Base-by-base conservation (phyloP, 2,888 invertebrate species). In the Luperina testacea region DNA sequence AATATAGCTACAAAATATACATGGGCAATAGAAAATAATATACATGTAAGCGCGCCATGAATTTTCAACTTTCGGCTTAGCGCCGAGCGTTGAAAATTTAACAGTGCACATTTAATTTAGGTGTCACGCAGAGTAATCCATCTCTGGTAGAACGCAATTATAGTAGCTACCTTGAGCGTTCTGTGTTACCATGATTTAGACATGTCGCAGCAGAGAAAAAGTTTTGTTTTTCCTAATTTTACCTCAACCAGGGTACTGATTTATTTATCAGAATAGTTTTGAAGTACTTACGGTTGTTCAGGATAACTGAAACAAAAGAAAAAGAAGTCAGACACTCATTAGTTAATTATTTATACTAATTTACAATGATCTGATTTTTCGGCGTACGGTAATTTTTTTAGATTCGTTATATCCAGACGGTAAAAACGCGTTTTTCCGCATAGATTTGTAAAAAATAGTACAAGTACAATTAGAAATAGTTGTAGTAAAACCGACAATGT, bases 271-370 rank as follows among this genome's bases (percentile, higher is more conserved):
- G 15, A 48, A 48, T 15, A 48, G 48, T 38, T n/a, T 57, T 38
- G 57, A 3, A 24, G n/a, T 75, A 88, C 88, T 89, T 80, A 89
- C 89, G 87, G 77, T 83, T 83, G 17, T 15, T 0, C 53, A 86
- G 7, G 38, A 27, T 53, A 78, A 61, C 87, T 87, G 87, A 73
- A 87, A 88, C 76, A 79, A 88, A 85, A 77, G 76, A 75, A 75
- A 77, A 64, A 24, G 0, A 51, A 69, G 5, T 83, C 1, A 82
- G n/a, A 42, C 11, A 48, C 24, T 53, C 57, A n/a, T 48, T 0
- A 24, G 1, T 11, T 64, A 38, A 64, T 20, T 9, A 64, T 32
- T 38, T 38, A 6, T 38, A 38, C 6, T 38, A 38, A 38, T 38
- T 38, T 38, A 9, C 3, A 57, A 57, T 57, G 15, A 61, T 61